Evolutionary conservation across 2,888 invertebrate species (phyloP).

Genomic region (Frankliniella fusca): DNA sequence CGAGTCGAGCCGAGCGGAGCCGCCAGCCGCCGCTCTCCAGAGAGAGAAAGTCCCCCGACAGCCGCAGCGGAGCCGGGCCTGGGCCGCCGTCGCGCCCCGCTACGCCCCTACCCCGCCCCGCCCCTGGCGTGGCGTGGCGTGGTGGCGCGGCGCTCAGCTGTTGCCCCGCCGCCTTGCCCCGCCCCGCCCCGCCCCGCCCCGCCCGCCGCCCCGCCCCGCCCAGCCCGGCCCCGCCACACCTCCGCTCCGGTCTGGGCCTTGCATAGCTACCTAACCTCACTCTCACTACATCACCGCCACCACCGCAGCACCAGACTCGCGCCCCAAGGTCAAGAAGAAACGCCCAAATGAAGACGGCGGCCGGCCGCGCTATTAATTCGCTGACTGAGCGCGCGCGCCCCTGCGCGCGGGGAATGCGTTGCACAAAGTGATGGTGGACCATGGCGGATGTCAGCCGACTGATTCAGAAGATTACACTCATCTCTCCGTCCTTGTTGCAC

Average conservation of each 20-base stretch:
- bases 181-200: background rate
- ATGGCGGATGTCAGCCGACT: no score
- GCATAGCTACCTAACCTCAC: constrained; percentile 17
- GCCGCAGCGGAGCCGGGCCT: constrained; percentile 20
- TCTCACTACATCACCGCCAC: background rate
- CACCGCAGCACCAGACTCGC: background rate
- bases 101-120: background rate
- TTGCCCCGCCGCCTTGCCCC: background rate
- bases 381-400: background rate
- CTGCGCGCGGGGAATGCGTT: no score
- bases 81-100: constrained; percentile 4
- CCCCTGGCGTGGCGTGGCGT: background rate
- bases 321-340: constrained; percentile 4
- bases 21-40: constrained; percentile 4
- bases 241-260: constrained; percentile 2
- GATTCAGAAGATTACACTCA: no score
- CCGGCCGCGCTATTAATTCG: background rate
- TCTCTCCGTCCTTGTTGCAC: no score
- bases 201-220: background rate
- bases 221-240: background rate
- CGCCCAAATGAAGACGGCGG: background rate
- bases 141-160: background rate
- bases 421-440: no score
- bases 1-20: background rate
- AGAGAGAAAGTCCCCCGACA: constrained; percentile 23